Conservation (phyloP, 2,888 invertebrate species). For the Ichneumon xanthorius region DNA sequence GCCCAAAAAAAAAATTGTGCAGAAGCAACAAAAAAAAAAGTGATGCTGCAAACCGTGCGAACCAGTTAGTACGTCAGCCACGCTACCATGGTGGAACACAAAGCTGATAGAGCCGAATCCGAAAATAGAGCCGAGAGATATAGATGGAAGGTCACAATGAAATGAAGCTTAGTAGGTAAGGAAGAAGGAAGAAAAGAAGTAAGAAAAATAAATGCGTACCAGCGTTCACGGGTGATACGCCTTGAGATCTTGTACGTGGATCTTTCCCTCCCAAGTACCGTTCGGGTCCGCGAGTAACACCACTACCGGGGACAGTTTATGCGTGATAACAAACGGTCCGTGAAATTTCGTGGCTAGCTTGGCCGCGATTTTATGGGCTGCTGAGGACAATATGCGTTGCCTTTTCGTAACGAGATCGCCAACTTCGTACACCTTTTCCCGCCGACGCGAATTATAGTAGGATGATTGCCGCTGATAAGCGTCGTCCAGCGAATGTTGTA, state of each 20-base stretch:
- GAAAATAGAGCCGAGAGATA: too few species aligned
- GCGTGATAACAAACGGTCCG: background rate
- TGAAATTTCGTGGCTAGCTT: constrained; percentile 15
- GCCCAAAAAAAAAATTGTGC: too few species aligned
- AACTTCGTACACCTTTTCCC: background rate
- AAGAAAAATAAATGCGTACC: background rate
- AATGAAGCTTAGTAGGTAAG: too few species aligned
- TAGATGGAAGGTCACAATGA: too few species aligned
- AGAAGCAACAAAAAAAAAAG: too few species aligned
- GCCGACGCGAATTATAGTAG: background rate
- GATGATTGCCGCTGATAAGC: background rate
- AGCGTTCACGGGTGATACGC: background rate
- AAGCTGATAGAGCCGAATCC: too few species aligned
- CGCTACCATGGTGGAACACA: too few species aligned
- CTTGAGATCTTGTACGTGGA: constrained; percentile 25
- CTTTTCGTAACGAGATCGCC: constrained; percentile 13
- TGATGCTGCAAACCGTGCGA: too few species aligned
- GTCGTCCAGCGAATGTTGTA: background rate
- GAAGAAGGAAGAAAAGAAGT: too few species aligned
- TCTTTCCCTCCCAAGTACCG: background rate
- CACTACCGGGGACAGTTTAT: background rate
- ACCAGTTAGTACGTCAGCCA: too few species aligned
- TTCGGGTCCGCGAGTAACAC: background rate
- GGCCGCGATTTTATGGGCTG: constrained; percentile 9
- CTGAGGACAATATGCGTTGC: too few species aligned